Percentiles rank a stretch among this genome's conserved stretches.
Evolutionary conservation across 1,140 invertebrate species (phyloP).

Genomic region (Sogatella furcifera): DNA sequence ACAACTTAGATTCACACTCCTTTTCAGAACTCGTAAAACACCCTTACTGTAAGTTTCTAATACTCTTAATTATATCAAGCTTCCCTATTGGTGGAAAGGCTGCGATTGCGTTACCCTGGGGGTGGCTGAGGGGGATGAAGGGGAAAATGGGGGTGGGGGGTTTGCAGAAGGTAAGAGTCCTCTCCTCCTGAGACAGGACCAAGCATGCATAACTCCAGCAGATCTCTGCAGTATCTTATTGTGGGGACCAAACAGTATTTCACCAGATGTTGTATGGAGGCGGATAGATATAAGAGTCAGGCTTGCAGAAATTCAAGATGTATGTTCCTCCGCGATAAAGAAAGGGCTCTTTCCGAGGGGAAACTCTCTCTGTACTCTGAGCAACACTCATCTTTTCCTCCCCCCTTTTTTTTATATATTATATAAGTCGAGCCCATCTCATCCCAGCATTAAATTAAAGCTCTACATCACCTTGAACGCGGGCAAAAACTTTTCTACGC

Average conservation of each 20-base stretch:
- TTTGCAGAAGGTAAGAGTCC: too few relatives aligned
- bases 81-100: not conserved
- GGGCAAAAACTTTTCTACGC: too few relatives aligned
- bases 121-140: not conserved
- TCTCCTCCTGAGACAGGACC: too few relatives aligned
- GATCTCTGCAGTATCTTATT: not conserved
- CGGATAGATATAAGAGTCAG: not conserved
- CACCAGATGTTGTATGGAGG: slow-evolving; percentile 1
- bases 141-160: too few relatives aligned
- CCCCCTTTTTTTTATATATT: too few relatives aligned
- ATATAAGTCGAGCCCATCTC: too few relatives aligned
- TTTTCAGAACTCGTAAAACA: not conserved
- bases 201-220: not conserved
- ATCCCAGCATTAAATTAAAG: too few relatives aligned
- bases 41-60: slow-evolving; percentile 4
- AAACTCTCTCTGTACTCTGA: not conserved
- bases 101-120: not conserved
- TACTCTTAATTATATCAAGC: slow-evolving; percentile 4
- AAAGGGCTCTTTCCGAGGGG: not conserved
- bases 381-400: too few relatives aligned
- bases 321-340: not conserved
- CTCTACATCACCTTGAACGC: too few relatives aligned
- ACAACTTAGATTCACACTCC: not conserved
- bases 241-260: not conserved
- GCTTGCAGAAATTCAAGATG: not conserved